Percentiles rank a stretch among this genome's conserved stretches.
Evolutionary conservation across 2,113 vertebrate species (phyloP).

Genomic region (Eudorcas thomsonii): DNA sequence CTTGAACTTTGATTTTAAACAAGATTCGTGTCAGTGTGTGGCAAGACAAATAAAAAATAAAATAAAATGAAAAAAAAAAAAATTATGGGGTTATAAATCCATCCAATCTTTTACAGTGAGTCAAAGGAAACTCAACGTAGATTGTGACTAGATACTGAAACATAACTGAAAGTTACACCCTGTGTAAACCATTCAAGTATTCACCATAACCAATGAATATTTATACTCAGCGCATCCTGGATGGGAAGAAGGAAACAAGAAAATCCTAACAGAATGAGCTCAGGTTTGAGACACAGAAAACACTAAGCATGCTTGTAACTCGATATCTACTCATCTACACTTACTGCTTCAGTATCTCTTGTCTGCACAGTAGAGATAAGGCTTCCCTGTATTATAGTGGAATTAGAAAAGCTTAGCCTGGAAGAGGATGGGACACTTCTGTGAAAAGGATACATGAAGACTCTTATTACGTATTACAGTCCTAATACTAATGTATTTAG

Average conservation of each 20-base stretch:
- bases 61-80: no score
- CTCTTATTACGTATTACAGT: conserved; percentile 13
- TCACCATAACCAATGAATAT: background rate
- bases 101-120: background rate
- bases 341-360: background rate
- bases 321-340: background rate
- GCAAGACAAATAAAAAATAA: no score
- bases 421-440: background rate
- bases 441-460: conserved; percentile 16
- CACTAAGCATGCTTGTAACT: background rate
- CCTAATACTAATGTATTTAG: conserved; percentile 19
- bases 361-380: conserved; percentile 37
- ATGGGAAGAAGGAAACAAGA: background rate
- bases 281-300: background rate
- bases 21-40: no score
- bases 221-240: background rate
- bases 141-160: background rate
- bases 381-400: background rate
- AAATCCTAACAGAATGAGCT: background rate
- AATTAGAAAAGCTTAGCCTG: conserved; percentile 17
- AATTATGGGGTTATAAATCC: background rate
- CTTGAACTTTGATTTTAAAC: background rate
- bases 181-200: background rate
- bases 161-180: background rate
- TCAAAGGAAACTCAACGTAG: background rate